Base-by-base conservation (phyloP, 2,113 vertebrate species). In the Stomatorhinus ivindoensis region DNA sequence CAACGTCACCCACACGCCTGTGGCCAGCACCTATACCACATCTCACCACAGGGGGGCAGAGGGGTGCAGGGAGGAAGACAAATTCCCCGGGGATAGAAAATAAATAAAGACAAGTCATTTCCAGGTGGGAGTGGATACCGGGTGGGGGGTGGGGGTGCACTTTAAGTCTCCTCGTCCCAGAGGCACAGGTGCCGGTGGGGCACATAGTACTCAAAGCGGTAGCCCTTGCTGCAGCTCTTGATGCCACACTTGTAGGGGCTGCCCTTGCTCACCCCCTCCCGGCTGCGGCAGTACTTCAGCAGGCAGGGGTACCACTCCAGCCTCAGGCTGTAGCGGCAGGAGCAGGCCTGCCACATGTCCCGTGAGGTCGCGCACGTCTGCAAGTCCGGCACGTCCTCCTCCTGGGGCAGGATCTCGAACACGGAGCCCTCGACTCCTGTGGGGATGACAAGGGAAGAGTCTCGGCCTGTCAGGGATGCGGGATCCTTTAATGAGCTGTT, bases 291-390 rank as follows among this genome's bases (percentile, higher is more conserved):
- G 95, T 97, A 99, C 91, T 99, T 99, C 24, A 99, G 96, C 95
- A 97, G 93, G 95, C 98, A 99, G 0, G 98, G 98, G 93, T 99
- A 99, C 98, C 98, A 99, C 96, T 98, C 96, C 90, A 99, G 96
- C 88, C 96, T 97, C 87, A 99, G 95, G 0, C 95, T 93, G 83
- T 97, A 99, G 89, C 93, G 97, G 92, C 98, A 99, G 9, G 96
- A 55, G 58, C 98, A 99, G 0, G 98, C 94, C 91, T 96, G 94
- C 96, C 97, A 98, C 31, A 95, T 94, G 87, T 97, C 97, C 27
- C 88, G 91, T 6, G 95, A 96, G 44, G 93, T 93, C 88, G 94
- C 90, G 82, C 98, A 99, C 19, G 94, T 94, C 92, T 93, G 96
- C 90, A 97, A 93, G 87, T 91, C 94, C 0, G 96, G 95, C 2